Evolutionary conservation across 2,888 invertebrate genomes (phyloP), one percentile per base, ranked within the genome.

Genomic region (Hetaerina titia): DNA sequence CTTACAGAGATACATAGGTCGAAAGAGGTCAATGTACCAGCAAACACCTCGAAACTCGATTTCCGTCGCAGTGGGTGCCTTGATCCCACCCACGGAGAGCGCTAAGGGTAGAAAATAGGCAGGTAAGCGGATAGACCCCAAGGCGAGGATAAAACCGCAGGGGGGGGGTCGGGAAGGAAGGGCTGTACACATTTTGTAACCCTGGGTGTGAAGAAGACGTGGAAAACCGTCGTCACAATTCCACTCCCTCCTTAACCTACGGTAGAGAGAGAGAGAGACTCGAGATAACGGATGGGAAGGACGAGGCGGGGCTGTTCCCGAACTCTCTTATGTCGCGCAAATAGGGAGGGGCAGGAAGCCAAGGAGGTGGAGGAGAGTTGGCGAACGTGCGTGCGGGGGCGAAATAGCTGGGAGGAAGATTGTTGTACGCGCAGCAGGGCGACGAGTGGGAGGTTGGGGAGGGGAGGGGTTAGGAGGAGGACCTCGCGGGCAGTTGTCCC

Each of bases 61-160:
- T 31, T 15, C 81, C 31, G 31, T 9, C 81, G 22, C 81, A 81
- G 81, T 13, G 19, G 81, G 31, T 31, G 31, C 22, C 31, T 22
- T 9, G 69, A 19, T 69, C 69, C 69, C n/a, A 8, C 7, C 69
- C 69, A 69, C 22, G n/a, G 69, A 19, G 22, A 69, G 69, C 22
- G 19, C 19, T 69, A 69, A n/a, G n/a, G 69, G 19, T 22, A 22
- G 69, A 69, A 69, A 69, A n/a, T 22, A 69, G 7, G 22, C 22
- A n/a, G 69, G 69, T 22, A 6, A n/a, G 69, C 7, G 6, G 22
- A 69, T 19, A n/a, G 69, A 22, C n/a, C 69, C 11, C 22, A n/a
- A 69, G 69, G 69, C 31, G 81, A 81, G 69, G 81, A 81, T 11
- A 81, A n/a, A 69, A 69, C 69, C 69, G 69, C 69, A 81, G 19